Evolutionary conservation across 2,113 vertebrate species (phyloP).

Genomic region (Oxyura jamaicensis): DNA sequence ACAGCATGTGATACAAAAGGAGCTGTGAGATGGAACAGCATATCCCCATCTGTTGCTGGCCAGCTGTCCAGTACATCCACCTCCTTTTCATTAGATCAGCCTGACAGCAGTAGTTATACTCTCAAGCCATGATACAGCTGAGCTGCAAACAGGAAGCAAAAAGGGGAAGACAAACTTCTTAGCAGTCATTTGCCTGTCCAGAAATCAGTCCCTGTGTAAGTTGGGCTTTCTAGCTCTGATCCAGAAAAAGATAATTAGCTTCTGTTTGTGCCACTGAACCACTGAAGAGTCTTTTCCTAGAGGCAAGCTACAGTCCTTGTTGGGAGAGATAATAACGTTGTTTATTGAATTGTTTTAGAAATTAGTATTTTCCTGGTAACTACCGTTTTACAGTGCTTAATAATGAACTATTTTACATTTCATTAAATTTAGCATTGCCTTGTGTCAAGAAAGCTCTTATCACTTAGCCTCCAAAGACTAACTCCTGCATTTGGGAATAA

Average conservation of each 20-base stretch:
- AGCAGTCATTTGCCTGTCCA: not conserved
- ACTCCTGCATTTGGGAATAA: not conserved
- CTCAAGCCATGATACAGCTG: not conserved
- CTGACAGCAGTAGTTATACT: not conserved
- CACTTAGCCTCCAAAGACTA: not conserved
- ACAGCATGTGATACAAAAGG: conserved; percentile 22
- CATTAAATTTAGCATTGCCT: not conserved
- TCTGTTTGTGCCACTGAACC: not conserved
- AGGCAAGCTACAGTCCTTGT: not conserved
- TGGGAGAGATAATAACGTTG: not conserved
- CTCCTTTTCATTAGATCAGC: not conserved
- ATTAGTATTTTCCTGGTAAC: not conserved
- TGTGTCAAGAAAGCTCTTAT: not conserved
- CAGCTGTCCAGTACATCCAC: not conserved
- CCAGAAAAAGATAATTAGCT: not conserved
- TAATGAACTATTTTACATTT: not conserved
- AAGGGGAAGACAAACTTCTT: not conserved
- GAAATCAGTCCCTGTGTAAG: not conserved
- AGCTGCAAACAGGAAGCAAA: not conserved
- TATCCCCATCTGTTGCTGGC: conserved; percentile 30
- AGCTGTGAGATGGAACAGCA: not conserved
- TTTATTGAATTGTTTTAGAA: not conserved
- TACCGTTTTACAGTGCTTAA: not conserved
- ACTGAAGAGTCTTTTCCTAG: not conserved
- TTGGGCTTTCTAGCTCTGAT: not conserved